phyloP scores from a whole-genome alignment of 2,797 vertebrate species.

The Graptemys geographica region DNA sequence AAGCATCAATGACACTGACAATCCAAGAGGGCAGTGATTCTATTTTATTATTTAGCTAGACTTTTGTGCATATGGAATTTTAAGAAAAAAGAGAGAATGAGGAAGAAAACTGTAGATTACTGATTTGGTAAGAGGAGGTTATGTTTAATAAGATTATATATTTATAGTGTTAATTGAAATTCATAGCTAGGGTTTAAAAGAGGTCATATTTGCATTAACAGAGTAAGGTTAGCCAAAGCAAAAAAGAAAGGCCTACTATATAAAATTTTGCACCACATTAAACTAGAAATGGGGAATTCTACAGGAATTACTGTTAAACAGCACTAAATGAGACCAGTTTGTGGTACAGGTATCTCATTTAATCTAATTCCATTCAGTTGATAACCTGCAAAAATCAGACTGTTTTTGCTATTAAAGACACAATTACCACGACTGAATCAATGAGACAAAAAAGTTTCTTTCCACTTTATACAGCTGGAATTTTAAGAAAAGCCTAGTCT shows the following conservation, averaged over 20 bases:
- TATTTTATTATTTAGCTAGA: neutral
- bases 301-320: neutral
- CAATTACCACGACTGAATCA: neutral
- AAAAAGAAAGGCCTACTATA: conserved; percentile 15
- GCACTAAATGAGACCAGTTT: neutral
- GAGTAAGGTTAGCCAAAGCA: conserved; percentile 35
- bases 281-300: neutral
- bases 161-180: neutral
- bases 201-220: neutral
- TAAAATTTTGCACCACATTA: neutral
- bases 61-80: conserved; percentile 33
- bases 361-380: neutral
- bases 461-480: neutral
- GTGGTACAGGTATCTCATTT: neutral
- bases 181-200: neutral
- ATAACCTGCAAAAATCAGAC: neutral
- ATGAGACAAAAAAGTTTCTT: neutral
- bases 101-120: neutral
- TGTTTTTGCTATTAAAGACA: neutral
- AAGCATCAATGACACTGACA: conserved; percentile 80
- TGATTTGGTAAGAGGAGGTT: neutral
- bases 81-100: neutral
- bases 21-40: conserved; percentile 34
- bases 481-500: neutral
- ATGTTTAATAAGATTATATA: neutral